phyloP scores from a whole-genome alignment of 1,140 invertebrate genomes.

The Euura saliciscinereae region DNA sequence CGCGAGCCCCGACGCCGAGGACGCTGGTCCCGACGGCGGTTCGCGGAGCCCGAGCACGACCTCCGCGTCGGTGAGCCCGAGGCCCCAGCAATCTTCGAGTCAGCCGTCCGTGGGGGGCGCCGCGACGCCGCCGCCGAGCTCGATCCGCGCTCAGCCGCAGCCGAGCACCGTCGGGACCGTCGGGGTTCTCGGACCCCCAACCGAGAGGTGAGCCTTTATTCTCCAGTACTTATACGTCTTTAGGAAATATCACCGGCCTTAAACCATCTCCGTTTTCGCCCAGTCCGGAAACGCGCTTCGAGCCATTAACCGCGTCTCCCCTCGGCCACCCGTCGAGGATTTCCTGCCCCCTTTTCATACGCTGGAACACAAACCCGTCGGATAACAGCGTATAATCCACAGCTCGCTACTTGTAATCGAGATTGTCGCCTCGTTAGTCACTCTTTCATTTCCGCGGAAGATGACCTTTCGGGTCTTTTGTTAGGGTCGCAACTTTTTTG shows the following conservation, averaged over 20 bases:
- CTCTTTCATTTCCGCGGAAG: constrained; percentile 9
- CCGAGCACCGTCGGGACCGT: not conserved
- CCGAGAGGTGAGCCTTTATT: constrained; percentile 54
- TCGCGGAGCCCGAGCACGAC: constrained; percentile 57
- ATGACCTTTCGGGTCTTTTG: too few relatives aligned
- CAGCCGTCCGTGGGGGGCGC: constrained; percentile 51
- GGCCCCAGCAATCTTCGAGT: constrained; percentile 47
- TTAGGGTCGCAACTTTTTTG: too few relatives aligned
- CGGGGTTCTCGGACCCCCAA: constrained; percentile 22
- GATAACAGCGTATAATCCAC: not conserved
- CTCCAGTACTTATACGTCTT: constrained; percentile 51
- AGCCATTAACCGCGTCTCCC: constrained; percentile 52
- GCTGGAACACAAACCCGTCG: not conserved
- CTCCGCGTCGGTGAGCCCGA: constrained; percentile 55
- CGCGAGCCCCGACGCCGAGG: constrained; percentile 47
- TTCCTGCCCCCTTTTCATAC: not conserved
- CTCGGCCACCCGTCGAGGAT: constrained; percentile 14
- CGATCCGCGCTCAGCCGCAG: constrained; percentile 19
- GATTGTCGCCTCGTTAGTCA: constrained; percentile 16
- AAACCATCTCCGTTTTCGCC: constrained; percentile 20
- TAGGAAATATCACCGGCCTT: constrained; percentile 50
- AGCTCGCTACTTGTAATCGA: not conserved
- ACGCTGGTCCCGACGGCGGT: constrained; percentile 39
- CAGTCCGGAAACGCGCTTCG: constrained; percentile 51
- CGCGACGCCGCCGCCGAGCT: constrained; percentile 51